Base-by-base conservation (phyloP, 2,113 vertebrate genomes). In the Thalassoma bifasciatum region DNA sequence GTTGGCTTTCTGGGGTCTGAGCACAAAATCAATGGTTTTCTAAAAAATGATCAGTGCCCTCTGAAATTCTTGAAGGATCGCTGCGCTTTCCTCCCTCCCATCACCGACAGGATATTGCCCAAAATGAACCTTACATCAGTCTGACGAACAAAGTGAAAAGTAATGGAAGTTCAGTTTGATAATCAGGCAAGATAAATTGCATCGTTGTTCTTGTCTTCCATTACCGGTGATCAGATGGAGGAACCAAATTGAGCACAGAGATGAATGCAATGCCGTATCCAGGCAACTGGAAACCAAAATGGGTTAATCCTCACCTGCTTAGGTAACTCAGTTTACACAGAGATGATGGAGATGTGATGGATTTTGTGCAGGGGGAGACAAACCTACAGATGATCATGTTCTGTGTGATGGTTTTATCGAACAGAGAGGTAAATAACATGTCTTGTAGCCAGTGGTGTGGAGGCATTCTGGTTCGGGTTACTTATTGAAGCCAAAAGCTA, bases 241-340 rank as follows among this genome's bases (percentile, higher is more conserved):
- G 34, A 22, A 70, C 38, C 36, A 68, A 60, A 54, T 69, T 54
- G 36, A 73, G 53, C 24, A n/a, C 49, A 13, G 9, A 4, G 36
- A 12, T 69, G 52, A 75, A 53, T 54, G 38, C 34, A 26, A 2
- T n/a, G 46, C 50, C 22, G 66, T 79, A 71, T 79, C 66, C 44
- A 66, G 37, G 42, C 71, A 71, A 83, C 50, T 2, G 0, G 34
- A 58, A 40, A 34, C 34, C 7, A 57, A 56, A 69, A 14, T 12
- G 23, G 47, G 38, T 22, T 26, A 56, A 66, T 40, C 34, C 4
- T 71, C 62, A 58, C 66, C 75, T 75, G 16, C n/a, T 46, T 17
- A 42, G 9, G 50, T 36, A 57, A 38, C 46, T 46, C n/a, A 52
- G 24, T 24, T 44, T 40, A 47, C 22, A 22, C 13, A 63, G 38